Percentiles rank a stretch among this genome's conserved stretches.
These are phyloP conservation scores for Sternarchorhynchus goeldii DNA, from an alignment of 2,797 vertebrate species.

Conservation along the genomic window DNA sequence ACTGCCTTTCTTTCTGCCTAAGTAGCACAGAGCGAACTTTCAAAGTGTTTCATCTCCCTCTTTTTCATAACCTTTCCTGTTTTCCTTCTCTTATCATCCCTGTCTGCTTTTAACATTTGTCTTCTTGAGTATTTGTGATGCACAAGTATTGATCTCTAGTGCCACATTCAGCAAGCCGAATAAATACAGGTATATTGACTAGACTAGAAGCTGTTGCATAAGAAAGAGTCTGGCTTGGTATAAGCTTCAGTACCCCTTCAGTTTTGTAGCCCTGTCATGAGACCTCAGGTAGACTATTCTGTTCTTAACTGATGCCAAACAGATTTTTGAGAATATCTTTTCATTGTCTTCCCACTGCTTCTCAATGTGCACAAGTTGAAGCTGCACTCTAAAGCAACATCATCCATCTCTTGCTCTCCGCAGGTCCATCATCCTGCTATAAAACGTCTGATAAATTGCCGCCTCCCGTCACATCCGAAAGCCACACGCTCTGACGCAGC, in stretches of 20 bases:
- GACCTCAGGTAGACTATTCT: slow-evolving; percentile 16
- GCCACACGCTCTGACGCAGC: slow-evolving; percentile 49
- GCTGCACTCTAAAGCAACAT: slow-evolving; percentile 47
- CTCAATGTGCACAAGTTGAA: slow-evolving; percentile 50
- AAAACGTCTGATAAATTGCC: slow-evolving; percentile 57
- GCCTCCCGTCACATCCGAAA: slow-evolving; percentile 50
- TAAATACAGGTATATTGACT: background rate
- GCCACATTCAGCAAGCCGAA: background rate
- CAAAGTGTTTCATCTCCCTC: background rate
- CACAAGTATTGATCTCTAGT: slow-evolving; percentile 2
- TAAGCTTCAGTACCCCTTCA: slow-evolving; percentile 1
- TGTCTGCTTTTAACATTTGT: slow-evolving; percentile 2
- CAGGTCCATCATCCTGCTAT: slow-evolving; percentile 56
- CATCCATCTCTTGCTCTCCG: slow-evolving; percentile 43
- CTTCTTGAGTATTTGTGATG: slow-evolving; percentile 11
- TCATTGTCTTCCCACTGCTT: slow-evolving; percentile 20
- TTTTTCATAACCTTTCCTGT: slow-evolving; percentile 17
- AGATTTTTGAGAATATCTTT: background rate
- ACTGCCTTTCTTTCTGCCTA: slow-evolving; percentile 34
- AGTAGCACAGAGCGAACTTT: slow-evolving; percentile 28
- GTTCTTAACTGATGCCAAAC: background rate
- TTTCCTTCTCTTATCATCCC: background rate
- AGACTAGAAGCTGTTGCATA: slow-evolving; percentile 5
- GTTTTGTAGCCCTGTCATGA: background rate
- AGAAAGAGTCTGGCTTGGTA: background rate